Percentiles rank a stretch among this genome's conserved stretches.
phyloP scores from a whole-genome alignment of 2,888 invertebrate species.

The Chymomyza procnemis region DNA sequence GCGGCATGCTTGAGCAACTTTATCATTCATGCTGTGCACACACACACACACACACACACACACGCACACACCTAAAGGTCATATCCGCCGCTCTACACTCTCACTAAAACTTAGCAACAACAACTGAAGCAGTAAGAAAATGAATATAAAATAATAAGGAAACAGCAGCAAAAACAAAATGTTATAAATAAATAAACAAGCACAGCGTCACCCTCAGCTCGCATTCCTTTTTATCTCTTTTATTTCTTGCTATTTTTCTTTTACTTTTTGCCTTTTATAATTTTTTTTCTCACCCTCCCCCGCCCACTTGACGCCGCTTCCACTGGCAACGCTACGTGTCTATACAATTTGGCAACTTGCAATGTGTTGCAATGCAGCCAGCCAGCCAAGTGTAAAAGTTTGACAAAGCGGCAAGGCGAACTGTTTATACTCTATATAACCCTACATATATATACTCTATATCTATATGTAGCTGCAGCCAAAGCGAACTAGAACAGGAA shows the following conservation, averaged over 20 bases:
- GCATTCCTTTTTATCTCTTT: slow-evolving; percentile 8
- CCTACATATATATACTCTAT: too few relatives aligned
- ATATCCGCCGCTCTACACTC: neutral
- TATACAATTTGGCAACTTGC: slow-evolving; percentile 14
- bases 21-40: neutral
- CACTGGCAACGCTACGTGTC: neutral
- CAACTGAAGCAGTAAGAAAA: neutral
- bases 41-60: slow-evolving; percentile 4
- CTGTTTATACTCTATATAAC: neutral
- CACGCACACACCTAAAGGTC: neutral
- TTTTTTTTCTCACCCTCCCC: neutral
- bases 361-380: slow-evolving; percentile 3
- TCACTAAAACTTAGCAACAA: neutral
- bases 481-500: slow-evolving; percentile 24
- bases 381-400: slow-evolving; percentile 6
- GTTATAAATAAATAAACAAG: slow-evolving; percentile 56
- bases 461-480: slow-evolving; percentile 5
- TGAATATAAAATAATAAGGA: slow-evolving; percentile 20
- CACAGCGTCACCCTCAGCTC: slow-evolving; percentile 24
- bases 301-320: neutral
- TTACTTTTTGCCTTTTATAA: slow-evolving; percentile 1
- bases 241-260: too few relatives aligned
- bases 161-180: slow-evolving; percentile 57
- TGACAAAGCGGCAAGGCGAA: neutral
- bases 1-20: neutral